phyloP scores from a whole-genome alignment of 2,888 invertebrate genomes.

The Agelastica alni region DNA sequence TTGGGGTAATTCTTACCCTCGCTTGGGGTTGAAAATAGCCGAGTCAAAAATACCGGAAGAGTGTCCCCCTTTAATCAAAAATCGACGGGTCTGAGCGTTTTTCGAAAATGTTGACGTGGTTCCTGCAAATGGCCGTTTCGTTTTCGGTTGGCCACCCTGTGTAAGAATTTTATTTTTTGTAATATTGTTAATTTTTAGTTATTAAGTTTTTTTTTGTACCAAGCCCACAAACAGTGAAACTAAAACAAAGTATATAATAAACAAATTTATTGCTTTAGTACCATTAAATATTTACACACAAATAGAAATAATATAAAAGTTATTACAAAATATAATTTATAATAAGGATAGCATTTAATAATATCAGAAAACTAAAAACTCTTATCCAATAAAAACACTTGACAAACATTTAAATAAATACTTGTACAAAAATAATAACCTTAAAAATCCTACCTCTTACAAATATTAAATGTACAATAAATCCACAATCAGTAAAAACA shows the following conservation, averaged over 20 bases:
- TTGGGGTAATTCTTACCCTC: too few relatives aligned
- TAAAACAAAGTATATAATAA: constrained; percentile 36
- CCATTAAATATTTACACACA: constrained; percentile 45
- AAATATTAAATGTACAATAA: constrained; percentile 26
- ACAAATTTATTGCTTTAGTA: constrained; percentile 49
- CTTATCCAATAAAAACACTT: constrained; percentile 28
- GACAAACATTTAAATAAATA: constrained; percentile 42
- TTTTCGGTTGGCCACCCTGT: too few relatives aligned
- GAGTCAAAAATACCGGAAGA: too few relatives aligned
- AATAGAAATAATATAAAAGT: constrained; percentile 46
- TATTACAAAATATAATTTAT: constrained; percentile 45
- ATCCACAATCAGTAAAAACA: constrained; percentile 8
- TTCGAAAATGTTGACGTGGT: too few relatives aligned
- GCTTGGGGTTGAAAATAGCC: too few relatives aligned
- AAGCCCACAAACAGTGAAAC: not conserved
- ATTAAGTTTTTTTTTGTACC: too few relatives aligned
- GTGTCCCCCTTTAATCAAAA: too few relatives aligned
- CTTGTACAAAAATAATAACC: constrained; percentile 43
- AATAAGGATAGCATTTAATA: constrained; percentile 25
- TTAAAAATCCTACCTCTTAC: constrained; percentile 32
- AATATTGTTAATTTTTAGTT: too few relatives aligned
- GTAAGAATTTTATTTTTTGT: too few relatives aligned
- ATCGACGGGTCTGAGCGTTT: too few relatives aligned
- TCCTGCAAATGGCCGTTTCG: too few relatives aligned
- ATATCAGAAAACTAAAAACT: constrained; percentile 36